phyloP scores from a whole-genome alignment of 2,797 vertebrate genomes.

The Poecilia velifera region DNA sequence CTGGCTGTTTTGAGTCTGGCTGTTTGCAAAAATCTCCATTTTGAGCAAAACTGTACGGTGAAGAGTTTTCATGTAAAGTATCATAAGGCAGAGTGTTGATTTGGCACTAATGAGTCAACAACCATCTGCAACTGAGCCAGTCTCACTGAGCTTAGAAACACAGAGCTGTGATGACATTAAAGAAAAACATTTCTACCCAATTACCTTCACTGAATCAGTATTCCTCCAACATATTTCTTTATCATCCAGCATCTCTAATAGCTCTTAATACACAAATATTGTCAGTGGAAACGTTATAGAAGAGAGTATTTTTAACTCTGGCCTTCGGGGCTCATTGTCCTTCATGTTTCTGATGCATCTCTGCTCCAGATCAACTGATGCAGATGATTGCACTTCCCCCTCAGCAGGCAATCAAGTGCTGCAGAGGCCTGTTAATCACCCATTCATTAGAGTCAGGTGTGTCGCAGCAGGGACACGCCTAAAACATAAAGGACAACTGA shows the following conservation, averaged over 20 bases:
- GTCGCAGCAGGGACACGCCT: not conserved
- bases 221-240: not conserved
- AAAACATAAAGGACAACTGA: not conserved
- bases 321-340: not conserved
- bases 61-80: not conserved
- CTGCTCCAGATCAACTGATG: not conserved
- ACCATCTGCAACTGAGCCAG: conserved; percentile 7
- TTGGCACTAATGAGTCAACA: conserved; percentile 18
- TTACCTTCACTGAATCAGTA: not conserved
- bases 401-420: not conserved
- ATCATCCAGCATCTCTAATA: not conserved
- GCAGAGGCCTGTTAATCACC: not conserved
- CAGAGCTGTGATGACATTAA: not conserved
- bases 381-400: not conserved
- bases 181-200: not conserved
- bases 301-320: not conserved
- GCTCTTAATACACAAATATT: not conserved
- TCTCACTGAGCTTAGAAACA: not conserved
- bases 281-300: not conserved
- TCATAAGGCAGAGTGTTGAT: conserved; percentile 11
- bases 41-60: not conserved
- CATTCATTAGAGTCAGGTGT: not conserved
- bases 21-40: not conserved
- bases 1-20: not conserved
- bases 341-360: not conserved